Percentiles rank a stretch among this genome's conserved stretches.
Conservation (phyloP, 1,140 invertebrate genomes). For the Metopolophium dirhodum region DNA sequence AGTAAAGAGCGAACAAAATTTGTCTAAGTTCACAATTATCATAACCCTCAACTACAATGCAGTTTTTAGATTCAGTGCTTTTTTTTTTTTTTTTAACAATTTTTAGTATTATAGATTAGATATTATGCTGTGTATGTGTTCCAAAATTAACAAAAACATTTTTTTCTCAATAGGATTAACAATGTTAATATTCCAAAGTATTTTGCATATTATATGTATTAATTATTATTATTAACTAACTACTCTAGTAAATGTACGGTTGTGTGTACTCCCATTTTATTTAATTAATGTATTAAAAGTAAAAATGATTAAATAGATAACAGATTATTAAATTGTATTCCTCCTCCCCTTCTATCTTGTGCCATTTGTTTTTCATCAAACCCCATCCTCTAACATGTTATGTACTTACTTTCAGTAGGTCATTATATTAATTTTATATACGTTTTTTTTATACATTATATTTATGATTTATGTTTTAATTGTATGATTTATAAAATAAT, state of each 20-base stretch:
- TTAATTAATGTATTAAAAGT: constrained; percentile 18
- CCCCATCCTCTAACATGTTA: not conserved
- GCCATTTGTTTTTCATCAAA: constrained; percentile 34
- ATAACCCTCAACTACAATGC: constrained; percentile 23
- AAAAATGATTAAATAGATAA: constrained; percentile 38
- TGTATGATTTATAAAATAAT: constrained; percentile 37
- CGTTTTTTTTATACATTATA: constrained; percentile 53
- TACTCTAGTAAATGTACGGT: constrained; percentile 26
- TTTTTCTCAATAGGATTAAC: constrained; percentile 54
- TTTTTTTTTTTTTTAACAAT: not conserved
- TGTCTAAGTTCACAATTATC: constrained; percentile 20
- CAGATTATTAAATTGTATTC: constrained; percentile 34
- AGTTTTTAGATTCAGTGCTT: constrained; percentile 47
- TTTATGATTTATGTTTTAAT: constrained; percentile 54
- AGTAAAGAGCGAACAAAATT: constrained; percentile 16
- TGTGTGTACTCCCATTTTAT: constrained; percentile 48
- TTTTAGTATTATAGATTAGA: constrained; percentile 43
- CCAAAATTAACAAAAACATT: constrained; percentile 41
- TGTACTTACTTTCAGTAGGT: constrained; percentile 45
- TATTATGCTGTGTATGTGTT: constrained; percentile 53
- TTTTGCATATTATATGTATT: constrained; percentile 49
- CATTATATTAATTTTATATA: constrained; percentile 43
- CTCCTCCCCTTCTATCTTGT: not conserved
- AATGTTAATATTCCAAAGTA: constrained; percentile 41
- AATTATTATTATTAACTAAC: constrained; percentile 40